Evolutionary conservation across 2,113 vertebrate species (phyloP), one percentile per base, ranked within the genome.

Genomic region (Hyaena hyaena): DNA sequence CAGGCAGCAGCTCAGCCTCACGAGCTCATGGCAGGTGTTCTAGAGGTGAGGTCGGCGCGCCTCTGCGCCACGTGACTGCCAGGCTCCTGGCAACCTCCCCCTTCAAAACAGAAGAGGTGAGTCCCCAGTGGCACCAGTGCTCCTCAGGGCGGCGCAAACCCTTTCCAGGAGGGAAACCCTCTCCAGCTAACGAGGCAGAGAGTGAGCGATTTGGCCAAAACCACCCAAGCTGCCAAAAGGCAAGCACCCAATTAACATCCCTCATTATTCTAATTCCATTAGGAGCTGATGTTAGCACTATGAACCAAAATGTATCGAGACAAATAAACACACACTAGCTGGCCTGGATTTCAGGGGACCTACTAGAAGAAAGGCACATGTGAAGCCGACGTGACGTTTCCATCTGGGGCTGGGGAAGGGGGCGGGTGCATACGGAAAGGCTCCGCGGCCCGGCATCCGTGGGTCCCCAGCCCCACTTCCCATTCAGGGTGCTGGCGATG

Each of bases 391-490:
- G 0, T 17, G 33, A 16, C 35, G 0, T 17, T 14, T 77, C 74
- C 26, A 48, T 2, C 7, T 17, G 15, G 43, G 74, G 45, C 14
- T 17, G 1, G 35, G 10, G 50, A 76, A 23, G 81, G 68, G 10
- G 0, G 17, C 63, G 0, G 2, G 31, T 4, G 2, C 1, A 0
- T 1, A 31, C 0, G 3, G 7, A 2, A n/a, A 74, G 2, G 3
- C 55, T 39, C 1, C 5, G 4, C 0, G 0, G 1, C 0, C 4
- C 4, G 1, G 69, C 55, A 9, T 5, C 7, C 0, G 3, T 16
- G 1, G 53, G 45, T 48, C 16, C 28, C 7, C 23, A 2, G 17
- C 2, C 35, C 0, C 31, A 50, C 5, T 11, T 8, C 5, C 0
- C 9, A 2, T 4, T 45, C 83, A 7, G 7, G 50, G 55, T 0